Conservation (phyloP, 2,113 vertebrate genomes). For the Rana temporaria region DNA sequence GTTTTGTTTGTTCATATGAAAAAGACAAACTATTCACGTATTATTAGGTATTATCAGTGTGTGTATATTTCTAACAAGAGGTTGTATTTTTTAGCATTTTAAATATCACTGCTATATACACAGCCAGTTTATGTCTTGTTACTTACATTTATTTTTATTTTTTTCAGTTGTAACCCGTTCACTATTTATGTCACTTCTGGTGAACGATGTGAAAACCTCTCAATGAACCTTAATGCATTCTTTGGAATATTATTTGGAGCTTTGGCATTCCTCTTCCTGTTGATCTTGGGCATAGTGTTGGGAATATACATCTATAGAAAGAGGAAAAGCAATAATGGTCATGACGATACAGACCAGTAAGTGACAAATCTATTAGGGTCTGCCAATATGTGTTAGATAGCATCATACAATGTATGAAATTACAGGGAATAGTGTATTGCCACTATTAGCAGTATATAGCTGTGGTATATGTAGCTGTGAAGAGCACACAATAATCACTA, state of each 20-base stretch:
- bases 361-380: not conserved
- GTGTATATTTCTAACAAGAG: no score
- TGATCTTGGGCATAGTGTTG: constrained; percentile 40
- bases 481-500: no score
- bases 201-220: constrained; percentile 56
- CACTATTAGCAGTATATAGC: no score
- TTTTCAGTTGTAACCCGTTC: constrained; percentile 4
- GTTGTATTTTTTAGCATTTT: no score
- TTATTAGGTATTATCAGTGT: no score
- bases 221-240: constrained; percentile 64
- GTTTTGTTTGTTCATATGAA: no score
- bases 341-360: not conserved
- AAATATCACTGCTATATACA: no score
- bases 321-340: not conserved
- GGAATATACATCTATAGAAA: not conserved
- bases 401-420: not conserved
- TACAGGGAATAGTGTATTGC: not conserved
- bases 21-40: no score
- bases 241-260: constrained; percentile 70
- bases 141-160: not conserved
- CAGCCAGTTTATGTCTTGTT: no score
- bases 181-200: constrained; percentile 63
- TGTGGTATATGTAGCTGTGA: no score
- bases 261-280: constrained; percentile 60
- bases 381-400: not conserved